phyloP scores from a whole-genome alignment of 30 jellyfish, hydroid and myxozoan species.

The Aurelia coerulea region DNA sequence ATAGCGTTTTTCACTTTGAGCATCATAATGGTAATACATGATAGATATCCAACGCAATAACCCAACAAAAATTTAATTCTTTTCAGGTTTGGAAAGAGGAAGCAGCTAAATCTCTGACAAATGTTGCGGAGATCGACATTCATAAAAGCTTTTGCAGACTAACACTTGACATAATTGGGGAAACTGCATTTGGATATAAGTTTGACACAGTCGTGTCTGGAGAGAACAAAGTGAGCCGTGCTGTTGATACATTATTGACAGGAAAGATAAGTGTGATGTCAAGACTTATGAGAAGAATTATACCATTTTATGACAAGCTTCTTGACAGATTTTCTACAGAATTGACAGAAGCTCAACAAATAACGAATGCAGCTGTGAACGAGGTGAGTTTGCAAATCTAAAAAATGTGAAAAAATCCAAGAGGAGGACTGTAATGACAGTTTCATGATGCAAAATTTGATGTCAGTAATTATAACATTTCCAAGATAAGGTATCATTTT shows the following conservation, averaged over 20 bases:
- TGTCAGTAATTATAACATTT: too few species aligned
- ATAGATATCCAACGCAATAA: too few species aligned
- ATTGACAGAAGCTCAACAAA: slow-evolving; percentile 10
- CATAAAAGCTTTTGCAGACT: slow-evolving; percentile 19
- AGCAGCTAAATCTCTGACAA: slow-evolving; percentile 13
- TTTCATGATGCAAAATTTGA: too few species aligned
- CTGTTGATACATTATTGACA: slow-evolving; percentile 20
- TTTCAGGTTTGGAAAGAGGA: slow-evolving; percentile 41
- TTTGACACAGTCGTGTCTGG: slow-evolving; percentile 60
- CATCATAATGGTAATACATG: too few species aligned
- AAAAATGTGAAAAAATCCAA: too few species aligned
- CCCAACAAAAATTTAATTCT: too few species aligned
- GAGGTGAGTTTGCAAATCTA: slow-evolving; percentile 12
- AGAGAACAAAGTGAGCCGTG: slow-evolving; percentile 36
- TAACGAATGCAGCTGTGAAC: slow-evolving; percentile 14
- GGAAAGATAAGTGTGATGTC: slow-evolving; percentile 25
- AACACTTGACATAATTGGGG: slow-evolving; percentile 61
- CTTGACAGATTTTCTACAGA: slow-evolving; percentile 8
- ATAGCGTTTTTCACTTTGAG: too few species aligned
- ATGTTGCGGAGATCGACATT: slow-evolving; percentile 52
- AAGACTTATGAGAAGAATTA: slow-evolving; percentile 21
- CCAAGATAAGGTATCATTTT: too few species aligned
- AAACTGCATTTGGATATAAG: slow-evolving; percentile 57
- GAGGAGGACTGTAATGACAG: too few species aligned
- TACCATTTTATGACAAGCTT: slow-evolving; percentile 59